Evolutionary conservation across 1,140 invertebrate genomes (phyloP).

Genomic region (Drosophila nikananu): DNA sequence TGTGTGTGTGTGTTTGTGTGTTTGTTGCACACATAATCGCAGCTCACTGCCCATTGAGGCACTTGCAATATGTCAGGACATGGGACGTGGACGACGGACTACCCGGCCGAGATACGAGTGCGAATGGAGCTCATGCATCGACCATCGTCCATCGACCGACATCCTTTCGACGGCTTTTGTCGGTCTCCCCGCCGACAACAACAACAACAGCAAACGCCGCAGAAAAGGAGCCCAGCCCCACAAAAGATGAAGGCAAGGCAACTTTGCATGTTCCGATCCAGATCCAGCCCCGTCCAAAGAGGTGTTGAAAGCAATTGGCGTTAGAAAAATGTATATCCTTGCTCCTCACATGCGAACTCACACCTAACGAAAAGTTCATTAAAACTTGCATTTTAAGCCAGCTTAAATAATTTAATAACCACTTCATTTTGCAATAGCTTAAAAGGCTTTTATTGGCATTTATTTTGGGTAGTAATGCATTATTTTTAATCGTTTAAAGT

Average conservation of each 20-base stretch:
- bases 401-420: not conserved
- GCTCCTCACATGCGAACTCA: conserved; percentile 6
- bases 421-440: not conserved
- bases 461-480: not conserved
- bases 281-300: conserved; percentile 25
- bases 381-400: not conserved
- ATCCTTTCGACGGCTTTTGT: conserved; percentile 53
- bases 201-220: conserved; percentile 5
- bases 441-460: not conserved
- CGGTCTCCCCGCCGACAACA: conserved; percentile 32
- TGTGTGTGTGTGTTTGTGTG: conserved; percentile 24
- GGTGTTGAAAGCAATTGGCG: conserved; percentile 81
- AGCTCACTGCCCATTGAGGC: conserved; percentile 75
- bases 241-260: conserved; percentile 54
- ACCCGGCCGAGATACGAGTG: conserved; percentile 64
- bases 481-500: not conserved
- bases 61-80: conserved; percentile 77
- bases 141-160: conserved; percentile 31
- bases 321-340: conserved; percentile 65
- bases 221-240: conserved; percentile 37
- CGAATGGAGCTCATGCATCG: conserved; percentile 35
- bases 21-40: conserved; percentile 71
- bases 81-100: conserved; percentile 49
- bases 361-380: conserved; percentile 7
- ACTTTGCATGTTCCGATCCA: conserved; percentile 39